phyloP scores from a whole-genome alignment of 2,113 vertebrate species.

The Gorsachius goisagi region DNA sequence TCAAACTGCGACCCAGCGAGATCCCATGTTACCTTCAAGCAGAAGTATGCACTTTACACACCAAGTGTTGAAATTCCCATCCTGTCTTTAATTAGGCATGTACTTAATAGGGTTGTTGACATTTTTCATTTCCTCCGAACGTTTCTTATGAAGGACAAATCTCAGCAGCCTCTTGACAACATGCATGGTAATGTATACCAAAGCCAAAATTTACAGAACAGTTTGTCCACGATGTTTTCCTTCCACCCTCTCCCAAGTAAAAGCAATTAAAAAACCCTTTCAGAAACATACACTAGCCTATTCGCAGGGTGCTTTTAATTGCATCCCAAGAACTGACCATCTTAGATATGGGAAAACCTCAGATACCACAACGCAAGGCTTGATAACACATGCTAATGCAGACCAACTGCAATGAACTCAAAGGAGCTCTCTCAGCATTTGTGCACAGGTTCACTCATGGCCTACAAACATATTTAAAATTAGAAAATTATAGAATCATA shows the following conservation, averaged over 20 bases:
- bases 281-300: neutral
- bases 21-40: neutral
- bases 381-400: neutral
- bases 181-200: accelerated
- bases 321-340: neutral
- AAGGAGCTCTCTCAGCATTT: neutral
- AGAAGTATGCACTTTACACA: neutral
- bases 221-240: neutral
- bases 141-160: neutral
- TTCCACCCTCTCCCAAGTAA: neutral
- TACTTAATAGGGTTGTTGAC: neutral
- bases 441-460: neutral
- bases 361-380: neutral
- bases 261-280: neutral
- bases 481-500: neutral
- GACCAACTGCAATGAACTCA: neutral
- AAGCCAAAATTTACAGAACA: neutral
- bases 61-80: neutral
- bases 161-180: neutral
- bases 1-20: accelerated
- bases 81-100: neutral
- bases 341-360: neutral
- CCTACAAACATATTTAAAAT: neutral
- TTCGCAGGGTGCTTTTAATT: neutral
- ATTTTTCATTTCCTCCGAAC: neutral